Percentiles rank a stretch among this genome's conserved stretches.
Evolutionary conservation across 2,797 vertebrate species (phyloP).

Genomic region (Geotrypetes seraphini): DNA sequence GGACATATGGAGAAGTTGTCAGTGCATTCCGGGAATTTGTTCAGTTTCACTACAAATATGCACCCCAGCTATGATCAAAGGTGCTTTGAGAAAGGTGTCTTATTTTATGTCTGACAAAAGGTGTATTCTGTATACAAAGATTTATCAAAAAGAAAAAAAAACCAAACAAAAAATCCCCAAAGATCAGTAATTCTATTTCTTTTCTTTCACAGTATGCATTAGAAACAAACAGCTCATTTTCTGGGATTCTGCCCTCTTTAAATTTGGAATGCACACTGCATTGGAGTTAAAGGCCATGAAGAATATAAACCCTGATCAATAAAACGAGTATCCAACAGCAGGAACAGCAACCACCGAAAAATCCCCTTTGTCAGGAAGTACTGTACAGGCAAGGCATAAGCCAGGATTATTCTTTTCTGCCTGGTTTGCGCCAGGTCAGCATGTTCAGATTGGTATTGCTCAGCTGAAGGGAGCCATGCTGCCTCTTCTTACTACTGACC

Average conservation of each 20-base stretch:
- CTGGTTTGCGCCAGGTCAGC: conserved; percentile 12
- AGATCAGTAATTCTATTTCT: conserved; percentile 65
- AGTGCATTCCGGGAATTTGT: no score
- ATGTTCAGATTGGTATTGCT: conserved; percentile 12
- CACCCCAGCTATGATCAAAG: no score
- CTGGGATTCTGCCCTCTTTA: conserved; percentile 66
- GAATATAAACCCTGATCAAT: conserved; percentile 60
- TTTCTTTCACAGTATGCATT: conserved; percentile 77
- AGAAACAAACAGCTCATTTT: conserved; percentile 67
- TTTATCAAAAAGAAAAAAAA: conserved; percentile 16
- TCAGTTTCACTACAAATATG: no score
- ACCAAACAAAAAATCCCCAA: conserved; percentile 21
- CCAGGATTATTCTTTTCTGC: conserved; percentile 33
- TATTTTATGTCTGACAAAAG: conserved; percentile 7
- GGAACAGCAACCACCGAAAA: conserved; percentile 41
- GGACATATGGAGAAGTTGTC: no score
- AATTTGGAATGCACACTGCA: conserved; percentile 62
- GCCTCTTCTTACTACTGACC: conserved; percentile 16
- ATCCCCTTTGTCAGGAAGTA: conserved; percentile 41
- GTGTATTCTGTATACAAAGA: conserved; percentile 15
- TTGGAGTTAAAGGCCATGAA: conserved; percentile 61
- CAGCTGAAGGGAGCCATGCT: conserved; percentile 22
- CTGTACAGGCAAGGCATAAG: conserved; percentile 45
- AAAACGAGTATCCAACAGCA: conserved; percentile 46
- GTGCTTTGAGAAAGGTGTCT: no score